Evolutionary conservation across 2,888 invertebrate genomes (phyloP).

Genomic region (Lissonota sp.): DNA sequence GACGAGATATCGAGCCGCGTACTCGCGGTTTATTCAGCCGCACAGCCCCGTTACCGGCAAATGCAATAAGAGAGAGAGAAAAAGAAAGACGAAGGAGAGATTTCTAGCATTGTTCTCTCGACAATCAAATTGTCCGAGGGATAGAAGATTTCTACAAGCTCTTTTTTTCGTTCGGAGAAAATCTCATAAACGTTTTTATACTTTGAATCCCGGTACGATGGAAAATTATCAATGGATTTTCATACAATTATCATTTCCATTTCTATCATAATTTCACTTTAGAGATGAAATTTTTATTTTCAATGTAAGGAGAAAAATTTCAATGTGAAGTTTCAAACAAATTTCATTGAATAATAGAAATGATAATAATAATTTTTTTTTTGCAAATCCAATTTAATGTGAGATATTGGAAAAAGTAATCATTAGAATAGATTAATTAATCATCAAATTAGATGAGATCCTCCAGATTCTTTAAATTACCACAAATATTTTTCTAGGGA

Average conservation of each 20-base stretch:
- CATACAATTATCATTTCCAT: neutral
- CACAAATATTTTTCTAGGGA: no score
- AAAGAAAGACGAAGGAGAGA: neutral
- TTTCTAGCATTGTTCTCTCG: constrained; percentile 53
- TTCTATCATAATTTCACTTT: neutral
- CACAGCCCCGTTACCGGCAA: constrained; percentile 17
- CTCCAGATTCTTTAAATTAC: no score
- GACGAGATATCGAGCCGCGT: constrained; percentile 55
- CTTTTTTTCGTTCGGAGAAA: neutral
- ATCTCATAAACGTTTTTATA: neutral
- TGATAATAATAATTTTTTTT: neutral
- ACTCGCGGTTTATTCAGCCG: constrained; percentile 46
- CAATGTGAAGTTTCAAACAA: neutral
- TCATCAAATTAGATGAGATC: no score
- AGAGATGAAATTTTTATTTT: neutral
- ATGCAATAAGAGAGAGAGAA: constrained; percentile 8
- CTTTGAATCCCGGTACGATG: neutral
- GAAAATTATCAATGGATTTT: neutral
- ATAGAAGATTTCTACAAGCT: neutral
- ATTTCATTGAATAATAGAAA: neutral
- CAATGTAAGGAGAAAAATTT: neutral
- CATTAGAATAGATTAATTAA: no score
- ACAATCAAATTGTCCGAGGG: constrained; percentile 22
- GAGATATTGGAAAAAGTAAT: no score
- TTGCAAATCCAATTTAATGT: no score